Base-by-base conservation (phyloP, 2,888 invertebrate species). In the Ptilodon capucinus region DNA sequence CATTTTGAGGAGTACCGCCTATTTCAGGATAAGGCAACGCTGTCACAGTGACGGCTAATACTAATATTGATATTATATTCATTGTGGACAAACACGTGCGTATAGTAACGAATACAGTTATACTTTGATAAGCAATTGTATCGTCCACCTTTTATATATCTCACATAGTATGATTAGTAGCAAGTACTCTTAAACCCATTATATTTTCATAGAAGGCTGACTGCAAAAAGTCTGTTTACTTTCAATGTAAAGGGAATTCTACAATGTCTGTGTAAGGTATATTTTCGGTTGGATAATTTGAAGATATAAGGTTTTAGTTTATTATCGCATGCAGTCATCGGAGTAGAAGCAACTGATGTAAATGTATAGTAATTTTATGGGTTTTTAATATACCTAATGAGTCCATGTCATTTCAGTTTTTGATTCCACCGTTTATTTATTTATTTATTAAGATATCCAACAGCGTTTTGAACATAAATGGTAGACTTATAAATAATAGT, bases 201-300 rank as follows among this genome's bases (percentile, higher is more conserved):
- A 90, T 83, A 80, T 89, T 90, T 90, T 91, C 88, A 89, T 90
- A 90, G 81, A 81, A 89, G 79, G 79, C 78, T 90, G 89, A 75
- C 76, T 79, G 81, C 85, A 81, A 84, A 84, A 84, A 84, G 81
- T 59, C 48, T 35, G 7, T 5, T 30, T 44, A 11, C 16, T 32
- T 4, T 14, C 49, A 58, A 40, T 34, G 54, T 44, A 70, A 61
- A 68, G 23, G 71, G 16, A 13, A 40, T 55, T 41, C 61, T 75
- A 56, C 5, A 0, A 2, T 3, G n/a, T 1, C 8, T 0, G 0
- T 9, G 16, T 60, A 78, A 48, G 58, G 71, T 58, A 43, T 39
- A 40, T 52, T 72, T 73, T 81, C 19, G 48, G 34, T 46, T 56
- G 53, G 0, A 7, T n/a, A 30, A 30, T 30, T 25, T 4, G 16